Conservation (phyloP, 2,113 vertebrate species). For the Bufo bufo region DNA sequence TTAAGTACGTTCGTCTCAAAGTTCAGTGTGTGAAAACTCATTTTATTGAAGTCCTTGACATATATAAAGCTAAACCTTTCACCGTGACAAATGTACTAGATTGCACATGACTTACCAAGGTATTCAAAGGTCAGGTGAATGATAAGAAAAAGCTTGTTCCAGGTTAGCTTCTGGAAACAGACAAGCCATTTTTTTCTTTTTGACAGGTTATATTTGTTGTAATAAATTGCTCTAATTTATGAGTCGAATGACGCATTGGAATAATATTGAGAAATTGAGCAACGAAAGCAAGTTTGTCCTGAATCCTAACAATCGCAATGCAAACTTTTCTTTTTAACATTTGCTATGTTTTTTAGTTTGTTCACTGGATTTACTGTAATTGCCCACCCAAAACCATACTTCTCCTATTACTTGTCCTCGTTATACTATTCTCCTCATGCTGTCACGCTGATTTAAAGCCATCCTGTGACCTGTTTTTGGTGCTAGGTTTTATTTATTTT, state of each 20-base stretch:
- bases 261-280: not conserved
- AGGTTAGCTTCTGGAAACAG: not conserved
- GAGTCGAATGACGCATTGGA: not conserved
- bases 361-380: not conserved
- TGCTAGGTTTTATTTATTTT: too few species aligned
- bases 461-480: too few species aligned
- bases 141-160: not conserved
- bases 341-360: not conserved
- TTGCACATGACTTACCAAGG: not conserved
- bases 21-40: constrained; percentile 36
- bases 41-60: constrained; percentile 47
- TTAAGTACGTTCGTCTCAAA: constrained; percentile 36
- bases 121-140: constrained; percentile 37
- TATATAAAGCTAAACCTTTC: constrained; percentile 30
- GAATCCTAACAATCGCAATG: not conserved
- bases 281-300: not conserved
- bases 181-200: not conserved
- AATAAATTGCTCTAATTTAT: constrained; percentile 18
- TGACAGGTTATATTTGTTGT: not conserved
- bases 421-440: too few species aligned
- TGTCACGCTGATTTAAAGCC: too few species aligned
- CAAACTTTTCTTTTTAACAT: not conserved
- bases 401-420: not conserved
- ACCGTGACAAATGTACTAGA: constrained; percentile 25
- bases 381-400: too few species aligned